Conservation (phyloP, 2,113 vertebrate species). For the Aythya baeri region DNA sequence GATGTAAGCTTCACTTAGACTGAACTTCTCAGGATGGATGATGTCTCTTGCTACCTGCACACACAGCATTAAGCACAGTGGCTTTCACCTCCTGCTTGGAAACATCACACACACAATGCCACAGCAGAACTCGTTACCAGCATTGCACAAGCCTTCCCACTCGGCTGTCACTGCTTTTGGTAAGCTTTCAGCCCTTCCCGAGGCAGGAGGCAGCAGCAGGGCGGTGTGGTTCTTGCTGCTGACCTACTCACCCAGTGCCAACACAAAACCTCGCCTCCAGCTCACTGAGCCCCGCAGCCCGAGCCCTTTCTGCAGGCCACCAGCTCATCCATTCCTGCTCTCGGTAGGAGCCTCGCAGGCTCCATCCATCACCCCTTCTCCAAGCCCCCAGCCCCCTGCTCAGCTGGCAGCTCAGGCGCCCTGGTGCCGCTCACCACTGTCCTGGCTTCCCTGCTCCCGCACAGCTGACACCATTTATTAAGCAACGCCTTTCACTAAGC, state of each 20-base stretch:
- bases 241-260: not conserved
- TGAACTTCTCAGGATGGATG: not conserved
- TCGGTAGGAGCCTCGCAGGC: not conserved
- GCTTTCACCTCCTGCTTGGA: not conserved
- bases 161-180: not conserved
- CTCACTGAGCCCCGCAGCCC: not conserved
- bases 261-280: not conserved
- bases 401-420: not conserved
- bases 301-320: not conserved
- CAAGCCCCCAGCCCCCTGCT: not conserved
- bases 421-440: not conserved
- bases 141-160: not conserved
- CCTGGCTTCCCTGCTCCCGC: rapidly evolving
- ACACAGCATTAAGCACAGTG: not conserved
- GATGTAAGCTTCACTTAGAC: not conserved
- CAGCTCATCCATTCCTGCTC: not conserved
- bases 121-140: not conserved
- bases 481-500: not conserved
- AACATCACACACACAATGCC: not conserved
- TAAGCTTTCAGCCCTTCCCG: not conserved
- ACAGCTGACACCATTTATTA: not conserved
- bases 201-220: not conserved
- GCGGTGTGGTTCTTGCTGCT: not conserved
- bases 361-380: slow-evolving; percentile 33
- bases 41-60: not conserved